Evolutionary conservation across 2,797 vertebrate species (phyloP).

Genomic region (Huso huso): DNA sequence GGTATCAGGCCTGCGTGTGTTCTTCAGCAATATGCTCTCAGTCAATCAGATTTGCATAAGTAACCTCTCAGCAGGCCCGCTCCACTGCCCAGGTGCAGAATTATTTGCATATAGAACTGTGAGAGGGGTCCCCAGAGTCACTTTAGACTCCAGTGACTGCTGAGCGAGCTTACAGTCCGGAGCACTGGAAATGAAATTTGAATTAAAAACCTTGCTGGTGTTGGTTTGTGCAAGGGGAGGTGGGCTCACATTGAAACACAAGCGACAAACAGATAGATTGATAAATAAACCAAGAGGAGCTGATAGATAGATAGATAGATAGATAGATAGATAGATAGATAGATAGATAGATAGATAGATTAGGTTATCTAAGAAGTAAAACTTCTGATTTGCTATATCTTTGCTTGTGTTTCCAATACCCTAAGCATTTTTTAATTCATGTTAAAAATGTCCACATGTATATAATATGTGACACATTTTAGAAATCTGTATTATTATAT

Average conservation of each 20-base stretch:
- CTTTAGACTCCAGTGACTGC: slow-evolving; percentile 90
- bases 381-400: too few relatives aligned
- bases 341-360: slow-evolving; percentile 26
- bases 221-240: slow-evolving; percentile 62
- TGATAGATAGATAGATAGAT: slow-evolving; percentile 34
- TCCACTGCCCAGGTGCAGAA: slow-evolving; percentile 95
- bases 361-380: neutral
- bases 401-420: too few relatives aligned
- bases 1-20: slow-evolving; percentile 59
- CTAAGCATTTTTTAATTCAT: too few relatives aligned
- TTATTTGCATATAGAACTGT: slow-evolving; percentile 99
- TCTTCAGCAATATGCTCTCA: slow-evolving; percentile 69
- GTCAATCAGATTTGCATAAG: slow-evolving; percentile 98
- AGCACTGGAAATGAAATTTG: slow-evolving; percentile 92
- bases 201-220: slow-evolving; percentile 85
- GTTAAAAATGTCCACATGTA: too few relatives aligned
- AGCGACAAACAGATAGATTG: neutral
- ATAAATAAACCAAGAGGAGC: slow-evolving; percentile 36
- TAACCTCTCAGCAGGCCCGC: slow-evolving; percentile 90
- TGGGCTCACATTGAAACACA: slow-evolving; percentile 23
- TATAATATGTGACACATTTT: too few relatives aligned
- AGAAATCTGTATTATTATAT: too few relatives aligned
- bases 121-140: slow-evolving; percentile 95
- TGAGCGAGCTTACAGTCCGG: slow-evolving; percentile 87
- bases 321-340: slow-evolving; percentile 26